Base-by-base conservation (phyloP, 2,888 invertebrate genomes). In the Rugalucina vietnamica region DNA sequence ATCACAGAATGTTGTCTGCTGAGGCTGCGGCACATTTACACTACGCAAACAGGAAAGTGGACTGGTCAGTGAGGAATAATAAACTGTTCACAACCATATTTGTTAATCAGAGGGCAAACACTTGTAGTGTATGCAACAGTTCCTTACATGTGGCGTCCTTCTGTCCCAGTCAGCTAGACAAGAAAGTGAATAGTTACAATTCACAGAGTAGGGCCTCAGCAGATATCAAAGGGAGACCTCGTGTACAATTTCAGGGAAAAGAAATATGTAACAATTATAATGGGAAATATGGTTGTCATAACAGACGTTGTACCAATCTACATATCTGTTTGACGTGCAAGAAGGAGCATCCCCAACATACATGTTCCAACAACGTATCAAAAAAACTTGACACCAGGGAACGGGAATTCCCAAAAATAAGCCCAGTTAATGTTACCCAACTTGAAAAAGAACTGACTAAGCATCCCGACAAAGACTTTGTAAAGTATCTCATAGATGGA, bases 11-110 rank as follows among this genome's bases (percentile, higher is more conserved):
- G 37, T 81, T 81, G n/a, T 65, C 70, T 2, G 36, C 65, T 10
- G n/a, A 73, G n/a, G 81, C 84, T 5, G 81, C 81, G 27, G 76
- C 75, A 14, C 80, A 78, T 43, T 32, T 81, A 0, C 60, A 32
- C 27, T 78, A 75, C 24, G 71, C 76, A 18, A 77, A 75, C 24
- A 65, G 69, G 4, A 36, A 49, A 5, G 54, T 71, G 0, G 71
- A 76, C 27, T 80, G 80, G 77, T 77, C 75, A 12, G 54, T 78
- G 0, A 27, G 74, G 14, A 82, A 82, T 21, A 82, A 82, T 18
- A 70, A 65, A 1, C 34, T 79, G 65, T 80, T 76, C 27, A 54
- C 50, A 14, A 50, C n/a, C 1, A 65, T 74, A 4, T 77, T 84
- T 60, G 29, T 69, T 4, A 79, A 79, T 24, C 4, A 21, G 4